These are phyloP conservation scores for Dascillus cervinus DNA, from an alignment of 2,888 invertebrate genomes.

Conservation along the genomic window DNA sequence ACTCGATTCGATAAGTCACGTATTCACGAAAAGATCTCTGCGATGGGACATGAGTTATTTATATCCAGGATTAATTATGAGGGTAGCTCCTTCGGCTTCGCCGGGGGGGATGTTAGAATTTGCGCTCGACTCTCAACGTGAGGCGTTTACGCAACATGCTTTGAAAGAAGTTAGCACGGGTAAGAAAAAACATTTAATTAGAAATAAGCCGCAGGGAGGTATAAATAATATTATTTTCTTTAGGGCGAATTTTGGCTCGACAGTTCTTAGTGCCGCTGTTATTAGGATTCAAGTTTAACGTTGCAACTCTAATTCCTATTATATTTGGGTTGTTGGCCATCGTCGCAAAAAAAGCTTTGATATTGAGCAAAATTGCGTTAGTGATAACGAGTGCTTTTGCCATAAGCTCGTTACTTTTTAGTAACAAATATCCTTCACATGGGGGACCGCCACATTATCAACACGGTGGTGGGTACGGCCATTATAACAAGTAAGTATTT, in stretches of 20 bases:
- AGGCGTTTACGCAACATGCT: slow-evolving; percentile 44
- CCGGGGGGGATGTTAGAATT: slow-evolving; percentile 70
- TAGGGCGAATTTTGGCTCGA: slow-evolving; percentile 64
- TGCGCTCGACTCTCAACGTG: slow-evolving; percentile 55
- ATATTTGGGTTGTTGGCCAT: slow-evolving; percentile 63
- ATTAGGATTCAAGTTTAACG: slow-evolving; percentile 72
- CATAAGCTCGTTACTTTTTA: slow-evolving; percentile 41
- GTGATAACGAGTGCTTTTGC: slow-evolving; percentile 63
- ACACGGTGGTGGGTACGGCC: too few species aligned
- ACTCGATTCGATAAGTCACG: slow-evolving; percentile 58
- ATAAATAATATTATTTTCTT: slow-evolving; percentile 36
- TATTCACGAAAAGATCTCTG: slow-evolving; percentile 63
- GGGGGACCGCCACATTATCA: slow-evolving; percentile 19
- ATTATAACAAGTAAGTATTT: too few species aligned
- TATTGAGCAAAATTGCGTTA: slow-evolving; percentile 67
- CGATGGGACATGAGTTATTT: slow-evolving; percentile 67
- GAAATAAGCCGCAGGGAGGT: too few species aligned
- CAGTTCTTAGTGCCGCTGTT: slow-evolving; percentile 70
- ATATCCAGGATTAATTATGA: slow-evolving; percentile 69
- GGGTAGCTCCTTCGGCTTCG: slow-evolving; percentile 62
- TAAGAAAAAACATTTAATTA: slow-evolving; percentile 32
- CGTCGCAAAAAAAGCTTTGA: slow-evolving; percentile 68
- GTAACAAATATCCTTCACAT: slow-evolving; percentile 24
- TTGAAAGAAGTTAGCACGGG: slow-evolving; percentile 58
- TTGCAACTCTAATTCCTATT: slow-evolving; percentile 65